Base-by-base conservation (phyloP, 2,888 invertebrate species). In the Bhutanitis thaidina region DNA sequence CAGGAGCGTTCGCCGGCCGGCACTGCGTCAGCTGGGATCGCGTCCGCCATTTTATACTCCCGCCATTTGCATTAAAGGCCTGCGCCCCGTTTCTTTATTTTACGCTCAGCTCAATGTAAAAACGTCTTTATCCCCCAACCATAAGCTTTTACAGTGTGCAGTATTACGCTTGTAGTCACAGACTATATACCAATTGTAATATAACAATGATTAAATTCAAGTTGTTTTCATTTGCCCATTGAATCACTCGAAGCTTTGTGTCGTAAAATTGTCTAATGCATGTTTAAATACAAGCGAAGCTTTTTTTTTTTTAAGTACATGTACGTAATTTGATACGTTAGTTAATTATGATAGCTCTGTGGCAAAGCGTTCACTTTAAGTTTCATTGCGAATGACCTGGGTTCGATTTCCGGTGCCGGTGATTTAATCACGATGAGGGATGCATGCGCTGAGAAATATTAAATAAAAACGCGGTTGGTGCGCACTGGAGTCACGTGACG, bases 1-100 rank as follows among this genome's bases (percentile, higher is more conserved):
- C 67, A 57, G 69, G 58, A 55, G 59, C 62, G 65, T 60, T 59
- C 65, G 59, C 61, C 61, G 60, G 61, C 62, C 59, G 60, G 64
- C 61, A 69, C 72, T 69, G 68, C 63, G 61, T 41, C 50, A 48
- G 49, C 38, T 52, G 52, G 34, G 25, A 13, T n/a, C 20, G 45
- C 9, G 32, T 14, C 54, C 50, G 58, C 61, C 59, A 60, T 65
- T 64, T 64, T 72, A 70, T 69, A 69, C 55, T 32, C 43, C 30
- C 45, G 49, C 45, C 41, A 62, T 63, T 64, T 53, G 55, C 61
- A 62, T 59, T 52, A 49, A 54, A 47, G 46, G 62, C 58, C 56
- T 50, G 57, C 59, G 49, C 43, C 54, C 57, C 69, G 71, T 74
- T 76, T 77, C 70, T 58, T 54, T 36, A 5, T 40, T 48, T 10